Evolutionary conservation across 2,797 vertebrate genomes (phyloP).

Genomic region (Anableps anableps): DNA sequence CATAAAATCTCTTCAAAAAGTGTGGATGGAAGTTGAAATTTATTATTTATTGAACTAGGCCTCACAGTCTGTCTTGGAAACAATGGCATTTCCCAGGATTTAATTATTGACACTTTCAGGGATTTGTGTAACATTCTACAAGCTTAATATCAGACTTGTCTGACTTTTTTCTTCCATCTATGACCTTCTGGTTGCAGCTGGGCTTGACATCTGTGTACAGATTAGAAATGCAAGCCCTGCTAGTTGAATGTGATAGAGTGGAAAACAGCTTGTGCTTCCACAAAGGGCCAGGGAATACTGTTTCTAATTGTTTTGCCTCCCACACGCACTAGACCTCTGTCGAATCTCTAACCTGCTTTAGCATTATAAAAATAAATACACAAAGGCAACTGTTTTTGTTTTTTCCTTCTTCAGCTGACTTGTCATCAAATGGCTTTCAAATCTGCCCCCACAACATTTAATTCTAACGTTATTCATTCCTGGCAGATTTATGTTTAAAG

Average conservation of each 20-base stretch:
- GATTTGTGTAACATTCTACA: neutral
- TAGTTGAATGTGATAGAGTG: neutral
- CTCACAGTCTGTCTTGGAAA: neutral
- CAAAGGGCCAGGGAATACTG: neutral
- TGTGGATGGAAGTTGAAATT: neutral
- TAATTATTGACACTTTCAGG: neutral
- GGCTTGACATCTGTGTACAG: neutral
- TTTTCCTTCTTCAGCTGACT: too few relatives aligned
- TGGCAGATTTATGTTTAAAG: too few relatives aligned
- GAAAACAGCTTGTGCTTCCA: neutral
- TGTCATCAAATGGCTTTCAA: too few relatives aligned
- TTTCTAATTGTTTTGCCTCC: neutral
- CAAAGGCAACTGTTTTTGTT: too few relatives aligned
- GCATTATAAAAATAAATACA: too few relatives aligned
- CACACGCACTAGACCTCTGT: neutral
- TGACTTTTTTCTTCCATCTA: neutral
- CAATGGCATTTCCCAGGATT: neutral
- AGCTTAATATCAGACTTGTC: neutral
- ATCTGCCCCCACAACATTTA: too few relatives aligned
- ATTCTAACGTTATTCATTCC: too few relatives aligned
- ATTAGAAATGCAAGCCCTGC: neutral
- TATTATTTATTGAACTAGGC: neutral
- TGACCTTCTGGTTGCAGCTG: slow-evolving; percentile 1
- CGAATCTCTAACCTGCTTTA: neutral
- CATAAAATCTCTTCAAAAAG: neutral